A percentile compares a stretch with the other conserved stretches of the same genome.
phyloP scores from a whole-genome alignment of 2,888 invertebrate genomes.

The Ophion obscuratus region DNA sequence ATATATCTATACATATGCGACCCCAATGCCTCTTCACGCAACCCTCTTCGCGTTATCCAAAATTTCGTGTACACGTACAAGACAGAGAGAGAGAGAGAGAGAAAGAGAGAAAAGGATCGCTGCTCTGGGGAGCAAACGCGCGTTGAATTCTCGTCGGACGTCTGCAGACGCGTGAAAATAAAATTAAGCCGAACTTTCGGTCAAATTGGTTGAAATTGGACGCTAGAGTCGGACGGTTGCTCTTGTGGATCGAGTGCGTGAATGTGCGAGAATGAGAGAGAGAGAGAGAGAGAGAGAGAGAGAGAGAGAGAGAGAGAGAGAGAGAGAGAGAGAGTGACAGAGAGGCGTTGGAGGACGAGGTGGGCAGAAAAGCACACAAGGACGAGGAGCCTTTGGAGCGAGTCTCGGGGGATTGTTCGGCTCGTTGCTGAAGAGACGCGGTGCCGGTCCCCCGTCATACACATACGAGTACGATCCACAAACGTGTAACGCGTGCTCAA shows the following conservation, averaged over 20 bases:
- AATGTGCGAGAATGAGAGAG: slow-evolving; percentile 36
- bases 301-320: background rate
- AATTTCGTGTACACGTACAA: slow-evolving; percentile 3
- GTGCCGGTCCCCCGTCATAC: slow-evolving; percentile 24
- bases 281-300: too few species aligned
- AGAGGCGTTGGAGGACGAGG: background rate
- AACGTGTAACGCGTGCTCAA: background rate
- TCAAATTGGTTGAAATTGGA: slow-evolving; percentile 88
- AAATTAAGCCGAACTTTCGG: slow-evolving; percentile 86
- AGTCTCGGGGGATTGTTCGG: slow-evolving; percentile 56
- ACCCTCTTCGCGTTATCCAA: slow-evolving; percentile 27
- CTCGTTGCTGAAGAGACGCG: slow-evolving; percentile 43
- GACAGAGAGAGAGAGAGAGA: background rate
- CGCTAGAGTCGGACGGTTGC: slow-evolving; percentile 76
- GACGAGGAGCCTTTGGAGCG: slow-evolving; percentile 48
- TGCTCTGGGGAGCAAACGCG: slow-evolving; percentile 32
- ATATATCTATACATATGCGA: too few species aligned
- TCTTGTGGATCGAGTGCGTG: slow-evolving; percentile 50
- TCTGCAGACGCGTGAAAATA: slow-evolving; percentile 85
- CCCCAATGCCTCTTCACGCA: slow-evolving; percentile 13
- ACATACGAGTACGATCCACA: slow-evolving; percentile 13
- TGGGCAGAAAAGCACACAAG: slow-evolving; percentile 34
- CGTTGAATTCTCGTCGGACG: slow-evolving; percentile 61
- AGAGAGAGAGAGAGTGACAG: too few species aligned
- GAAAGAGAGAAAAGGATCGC: slow-evolving; percentile 49